Evolutionary conservation across 1,140 invertebrate genomes (phyloP).

Genomic region (Sycophaga agraensis): DNA sequence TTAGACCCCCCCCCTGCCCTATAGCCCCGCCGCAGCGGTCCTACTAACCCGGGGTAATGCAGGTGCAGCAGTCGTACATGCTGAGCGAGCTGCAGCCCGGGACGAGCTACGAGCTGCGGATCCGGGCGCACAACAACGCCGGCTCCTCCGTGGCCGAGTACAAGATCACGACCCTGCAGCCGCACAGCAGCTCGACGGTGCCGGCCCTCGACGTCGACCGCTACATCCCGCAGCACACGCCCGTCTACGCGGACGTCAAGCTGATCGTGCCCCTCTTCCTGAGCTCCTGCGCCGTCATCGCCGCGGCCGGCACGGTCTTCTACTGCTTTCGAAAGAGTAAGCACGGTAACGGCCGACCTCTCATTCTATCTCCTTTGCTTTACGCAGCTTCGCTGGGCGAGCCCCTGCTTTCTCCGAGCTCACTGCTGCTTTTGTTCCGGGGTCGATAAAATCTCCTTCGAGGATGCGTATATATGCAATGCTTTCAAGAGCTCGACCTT

Average conservation of each 20-base stretch:
- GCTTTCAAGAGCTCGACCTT: too few relatives aligned
- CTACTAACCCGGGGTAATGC: not conserved
- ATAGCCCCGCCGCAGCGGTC: not conserved
- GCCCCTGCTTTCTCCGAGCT: too few relatives aligned
- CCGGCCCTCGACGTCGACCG: constrained; percentile 53
- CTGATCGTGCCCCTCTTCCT: constrained; percentile 53
- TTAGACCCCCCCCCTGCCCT: constrained; percentile 13
- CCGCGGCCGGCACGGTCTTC: constrained; percentile 53
- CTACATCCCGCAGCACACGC: constrained; percentile 52
- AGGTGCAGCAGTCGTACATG: constrained; percentile 71
- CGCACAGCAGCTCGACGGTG: constrained; percentile 64
- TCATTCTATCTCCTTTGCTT: too few relatives aligned
- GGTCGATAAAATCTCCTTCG: too few relatives aligned
- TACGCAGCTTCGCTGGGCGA: too few relatives aligned
- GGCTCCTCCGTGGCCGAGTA: constrained; percentile 86
- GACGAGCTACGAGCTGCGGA: constrained; percentile 83
- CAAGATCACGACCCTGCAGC: constrained; percentile 79
- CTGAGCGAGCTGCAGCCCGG: constrained; percentile 78
- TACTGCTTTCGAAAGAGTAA: constrained; percentile 58
- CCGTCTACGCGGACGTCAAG: constrained; percentile 53
- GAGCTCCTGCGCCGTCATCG: constrained; percentile 52
- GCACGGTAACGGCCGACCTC: constrained; percentile 22
- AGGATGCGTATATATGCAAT: too few relatives aligned
- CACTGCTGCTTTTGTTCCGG: too few relatives aligned
- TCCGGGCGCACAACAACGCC: constrained; percentile 90